phyloP scores from a whole-genome alignment of 2,888 invertebrate genomes.

The Drosophila rellima region DNA sequence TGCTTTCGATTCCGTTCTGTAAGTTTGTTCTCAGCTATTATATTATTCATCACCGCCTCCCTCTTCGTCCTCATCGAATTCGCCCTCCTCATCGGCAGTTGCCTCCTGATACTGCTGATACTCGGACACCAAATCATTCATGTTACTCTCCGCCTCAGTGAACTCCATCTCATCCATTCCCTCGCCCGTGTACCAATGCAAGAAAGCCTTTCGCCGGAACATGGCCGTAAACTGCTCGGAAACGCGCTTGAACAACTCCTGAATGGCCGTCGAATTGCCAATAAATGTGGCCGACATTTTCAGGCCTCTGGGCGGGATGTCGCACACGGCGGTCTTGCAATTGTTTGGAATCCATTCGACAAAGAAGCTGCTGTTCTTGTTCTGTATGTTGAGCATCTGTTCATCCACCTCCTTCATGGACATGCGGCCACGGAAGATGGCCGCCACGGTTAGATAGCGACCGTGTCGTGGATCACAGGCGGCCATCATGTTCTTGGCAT shows the following conservation, averaged over 20 bases:
- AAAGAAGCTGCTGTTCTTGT: constrained; percentile 96
- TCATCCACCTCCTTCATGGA: constrained; percentile 97
- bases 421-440: constrained; percentile 96
- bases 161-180: constrained; percentile 99
- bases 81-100: constrained; percentile 93
- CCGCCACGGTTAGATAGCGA: constrained; percentile 95
- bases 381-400: constrained; percentile 98
- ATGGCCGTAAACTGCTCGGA: constrained; percentile 97
- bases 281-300: constrained; percentile 98
- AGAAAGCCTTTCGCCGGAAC: constrained; percentile 98
- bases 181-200: constrained; percentile 99
- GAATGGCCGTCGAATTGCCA: constrained; percentile 96
- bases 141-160: constrained; percentile 97
- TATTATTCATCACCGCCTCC: constrained; percentile 84
- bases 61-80: constrained; percentile 90
- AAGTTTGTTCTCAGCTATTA: not conserved
- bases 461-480: constrained; percentile 97
- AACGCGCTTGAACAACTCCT: constrained; percentile 96
- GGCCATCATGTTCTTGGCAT: constrained; percentile 99
- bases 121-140: constrained; percentile 97
- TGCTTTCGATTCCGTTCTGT: not conserved
- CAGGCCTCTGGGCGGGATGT: constrained; percentile 95
- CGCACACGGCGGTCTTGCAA: constrained; percentile 97
- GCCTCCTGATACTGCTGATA: constrained; percentile 98
- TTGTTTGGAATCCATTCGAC: constrained; percentile 98